These are phyloP conservation scores for Panonychus citri DNA, from an alignment of 1,140 invertebrate species.

Conservation along the genomic window DNA sequence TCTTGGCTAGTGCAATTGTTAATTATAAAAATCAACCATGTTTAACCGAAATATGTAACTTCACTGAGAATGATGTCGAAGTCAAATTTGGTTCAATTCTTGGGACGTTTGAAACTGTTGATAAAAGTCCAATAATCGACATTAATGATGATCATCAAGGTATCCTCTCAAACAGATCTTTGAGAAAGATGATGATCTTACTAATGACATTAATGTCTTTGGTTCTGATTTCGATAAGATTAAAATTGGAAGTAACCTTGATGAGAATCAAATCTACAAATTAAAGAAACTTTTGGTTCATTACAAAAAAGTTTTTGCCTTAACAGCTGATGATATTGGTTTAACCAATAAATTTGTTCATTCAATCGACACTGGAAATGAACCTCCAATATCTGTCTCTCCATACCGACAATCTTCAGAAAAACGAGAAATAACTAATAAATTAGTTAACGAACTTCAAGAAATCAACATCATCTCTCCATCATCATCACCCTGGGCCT, in stretches of 20 bases:
- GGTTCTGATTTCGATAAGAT: not conserved
- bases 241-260: not conserved
- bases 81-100: too few relatives aligned
- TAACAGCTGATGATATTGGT: not conserved
- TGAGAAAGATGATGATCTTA: not conserved
- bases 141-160: too few relatives aligned
- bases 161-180: too few relatives aligned
- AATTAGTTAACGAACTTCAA: constrained; percentile 18
- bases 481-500: constrained; percentile 13
- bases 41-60: too few relatives aligned
- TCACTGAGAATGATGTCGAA: too few relatives aligned
- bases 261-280: not conserved
- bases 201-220: not conserved
- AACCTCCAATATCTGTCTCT: not conserved
- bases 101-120: too few relatives aligned
- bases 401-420: not conserved
- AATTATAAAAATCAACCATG: too few relatives aligned
- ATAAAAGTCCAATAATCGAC: too few relatives aligned
- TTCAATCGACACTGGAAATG: not conserved
- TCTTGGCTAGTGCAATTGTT: too few relatives aligned
- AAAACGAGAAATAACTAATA: not conserved
- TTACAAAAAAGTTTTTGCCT: not conserved
- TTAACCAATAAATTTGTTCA: not conserved
- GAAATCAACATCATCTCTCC: constrained; percentile 19
- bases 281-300: not conserved